Evolutionary conservation across 2,888 invertebrate species (phyloP).

Genomic region (Cerastis rubricosa): DNA sequence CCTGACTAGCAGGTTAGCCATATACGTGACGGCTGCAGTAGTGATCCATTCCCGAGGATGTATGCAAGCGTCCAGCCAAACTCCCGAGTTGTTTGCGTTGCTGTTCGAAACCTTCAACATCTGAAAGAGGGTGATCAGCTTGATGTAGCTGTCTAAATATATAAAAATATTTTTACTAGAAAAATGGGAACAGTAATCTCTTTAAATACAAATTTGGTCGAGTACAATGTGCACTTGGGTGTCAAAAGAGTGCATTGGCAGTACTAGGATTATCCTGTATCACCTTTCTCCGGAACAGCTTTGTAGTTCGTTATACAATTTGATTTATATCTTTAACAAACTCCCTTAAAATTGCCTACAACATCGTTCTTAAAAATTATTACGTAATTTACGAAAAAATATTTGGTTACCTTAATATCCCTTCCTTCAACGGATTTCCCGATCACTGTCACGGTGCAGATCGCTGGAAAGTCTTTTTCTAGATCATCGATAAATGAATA

Average conservation of each 20-base stretch:
- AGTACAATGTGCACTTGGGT: no score
- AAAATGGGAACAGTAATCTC: no score
- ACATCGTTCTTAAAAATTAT: background rate
- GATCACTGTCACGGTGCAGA: conserved; percentile 94
- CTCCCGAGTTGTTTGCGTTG: conserved; percentile 91
- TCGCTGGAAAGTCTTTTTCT: conserved; percentile 93
- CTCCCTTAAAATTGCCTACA: no score
- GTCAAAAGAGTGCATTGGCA: no score
- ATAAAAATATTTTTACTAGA: no score
- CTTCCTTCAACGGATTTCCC: conserved; percentile 95
- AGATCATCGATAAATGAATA: conserved; percentile 94
- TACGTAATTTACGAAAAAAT: no score
- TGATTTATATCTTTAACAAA: no score
- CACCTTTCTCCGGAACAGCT: no score
- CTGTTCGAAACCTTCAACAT: conserved; percentile 94
- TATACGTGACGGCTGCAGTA: conserved; percentile 94
- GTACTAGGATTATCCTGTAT: no score
- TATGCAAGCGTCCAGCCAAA: conserved; percentile 95
- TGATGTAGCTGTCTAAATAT: background rate
- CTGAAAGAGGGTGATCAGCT: conserved; percentile 66
- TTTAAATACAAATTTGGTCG: no score
- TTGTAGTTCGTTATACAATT: no score
- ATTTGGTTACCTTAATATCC: conserved; percentile 91
- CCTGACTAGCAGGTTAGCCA: conserved; percentile 93
- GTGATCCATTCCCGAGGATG: conserved; percentile 98